These are phyloP conservation scores for Sceloporus tristichus DNA, from an alignment of 2,113 vertebrate genomes.

Conservation along the genomic window DNA sequence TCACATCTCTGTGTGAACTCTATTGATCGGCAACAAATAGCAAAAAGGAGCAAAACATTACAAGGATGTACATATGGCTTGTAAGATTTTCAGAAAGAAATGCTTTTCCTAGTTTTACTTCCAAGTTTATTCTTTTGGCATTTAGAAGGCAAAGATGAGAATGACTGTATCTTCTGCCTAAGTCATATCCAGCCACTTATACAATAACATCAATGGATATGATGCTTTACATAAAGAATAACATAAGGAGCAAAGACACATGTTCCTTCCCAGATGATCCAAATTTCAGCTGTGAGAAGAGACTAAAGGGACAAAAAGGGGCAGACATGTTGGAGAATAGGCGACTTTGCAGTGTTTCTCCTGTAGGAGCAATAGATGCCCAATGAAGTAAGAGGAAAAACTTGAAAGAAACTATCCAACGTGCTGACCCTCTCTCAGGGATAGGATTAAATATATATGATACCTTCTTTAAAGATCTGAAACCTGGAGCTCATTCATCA, in stretches of 20 bases:
- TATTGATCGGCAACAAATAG: constrained; percentile 22
- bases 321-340: not conserved
- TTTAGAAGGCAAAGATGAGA: not conserved
- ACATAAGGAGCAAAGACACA: not conserved
- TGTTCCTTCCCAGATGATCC: not conserved
- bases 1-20: not conserved
- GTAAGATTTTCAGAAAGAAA: constrained; percentile 27
- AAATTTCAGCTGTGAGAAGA: not conserved
- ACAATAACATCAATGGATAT: not conserved
- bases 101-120: not conserved
- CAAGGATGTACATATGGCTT: constrained; percentile 24
- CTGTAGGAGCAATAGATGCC: too few species aligned
- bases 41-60: rapidly evolving
- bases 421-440: too few species aligned
- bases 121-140: not conserved
- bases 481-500: too few species aligned
- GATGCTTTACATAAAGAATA: not conserved
- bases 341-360: too few species aligned
- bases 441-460: too few species aligned
- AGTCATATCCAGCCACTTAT: not conserved
- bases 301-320: too few species aligned
- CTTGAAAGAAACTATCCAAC: too few species aligned
- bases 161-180: not conserved
- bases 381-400: too few species aligned
- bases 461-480: too few species aligned